Evolutionary conservation across 2,113 vertebrate species (phyloP).

Genomic region (Caranx ignobilis): DNA sequence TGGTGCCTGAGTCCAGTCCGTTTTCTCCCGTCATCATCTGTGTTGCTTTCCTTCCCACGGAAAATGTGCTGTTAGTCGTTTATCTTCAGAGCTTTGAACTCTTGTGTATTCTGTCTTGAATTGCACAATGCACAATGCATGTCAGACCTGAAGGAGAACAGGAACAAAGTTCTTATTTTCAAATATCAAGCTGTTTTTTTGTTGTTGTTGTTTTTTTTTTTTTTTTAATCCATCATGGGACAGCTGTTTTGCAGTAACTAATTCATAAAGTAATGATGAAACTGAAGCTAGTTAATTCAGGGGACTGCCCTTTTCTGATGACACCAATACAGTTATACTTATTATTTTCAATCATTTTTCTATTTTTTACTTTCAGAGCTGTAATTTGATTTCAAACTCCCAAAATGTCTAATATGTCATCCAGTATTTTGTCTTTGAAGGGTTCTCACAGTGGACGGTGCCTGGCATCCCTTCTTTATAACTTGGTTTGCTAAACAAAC

Average conservation of each 20-base stretch:
- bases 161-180: constrained; percentile 1
- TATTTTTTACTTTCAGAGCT: neutral
- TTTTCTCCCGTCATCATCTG: constrained; percentile 16
- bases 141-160: neutral
- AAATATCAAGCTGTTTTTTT: constrained; percentile 6
- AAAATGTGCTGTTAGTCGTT: neutral
- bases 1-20: neutral
- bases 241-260: neutral
- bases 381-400: neutral
- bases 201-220: no score
- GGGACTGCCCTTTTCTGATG: neutral
- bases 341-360: neutral
- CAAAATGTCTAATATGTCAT: neutral
- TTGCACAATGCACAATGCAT: neutral
- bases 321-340: neutral
- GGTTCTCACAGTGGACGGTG: neutral
- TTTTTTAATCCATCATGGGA: neutral
- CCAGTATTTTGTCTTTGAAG: neutral
- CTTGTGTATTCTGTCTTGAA: neutral
- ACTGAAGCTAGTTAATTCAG: neutral
- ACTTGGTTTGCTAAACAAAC: constrained; percentile 45
- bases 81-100: neutral
- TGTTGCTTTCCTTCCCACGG: constrained; percentile 24
- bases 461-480: constrained; percentile 29
- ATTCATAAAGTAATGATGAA: constrained; percentile 4